Conservation (phyloP, 1,140 invertebrate genomes). For the Aphelinus atriplicis region DNA sequence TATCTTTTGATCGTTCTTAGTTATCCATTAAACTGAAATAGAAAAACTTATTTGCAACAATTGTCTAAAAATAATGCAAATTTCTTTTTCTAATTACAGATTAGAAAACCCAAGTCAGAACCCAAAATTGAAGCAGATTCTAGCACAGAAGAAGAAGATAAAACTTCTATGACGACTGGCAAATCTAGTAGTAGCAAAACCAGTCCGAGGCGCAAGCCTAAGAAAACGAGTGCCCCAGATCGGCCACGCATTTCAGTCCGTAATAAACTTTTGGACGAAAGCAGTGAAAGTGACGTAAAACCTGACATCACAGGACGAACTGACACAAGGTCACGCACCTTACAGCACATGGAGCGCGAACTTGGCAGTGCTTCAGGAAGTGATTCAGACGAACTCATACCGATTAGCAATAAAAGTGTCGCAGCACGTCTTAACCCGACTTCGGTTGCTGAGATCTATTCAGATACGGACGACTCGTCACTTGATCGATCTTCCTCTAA, state of each 20-base stretch:
- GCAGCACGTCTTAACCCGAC: constrained; percentile 52
- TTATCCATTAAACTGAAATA: no score
- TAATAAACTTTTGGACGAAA: constrained; percentile 47
- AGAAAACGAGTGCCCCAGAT: constrained; percentile 55
- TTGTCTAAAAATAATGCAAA: neutral
- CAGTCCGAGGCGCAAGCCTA: constrained; percentile 51
- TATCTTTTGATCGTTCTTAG: neutral
- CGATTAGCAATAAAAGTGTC: constrained; percentile 63
- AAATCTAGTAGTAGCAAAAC: constrained; percentile 31
- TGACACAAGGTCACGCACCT: constrained; percentile 65
- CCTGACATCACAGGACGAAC: constrained; percentile 44
- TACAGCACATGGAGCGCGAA: constrained; percentile 77
- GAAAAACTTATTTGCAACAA: no score
- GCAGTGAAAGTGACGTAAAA: constrained; percentile 55
- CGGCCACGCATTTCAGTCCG: constrained; percentile 45
- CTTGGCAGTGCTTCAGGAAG: constrained; percentile 69
- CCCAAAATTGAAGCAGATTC: constrained; percentile 52
- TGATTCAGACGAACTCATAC: constrained; percentile 81
- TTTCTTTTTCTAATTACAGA: constrained; percentile 16
- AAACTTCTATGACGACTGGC: neutral
- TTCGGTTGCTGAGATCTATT: constrained; percentile 74
- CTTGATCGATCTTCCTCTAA: constrained; percentile 67
- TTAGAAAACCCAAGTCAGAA: constrained; percentile 24
- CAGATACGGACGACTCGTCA: constrained; percentile 77
- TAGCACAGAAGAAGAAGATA: constrained; percentile 59